phyloP scores from a whole-genome alignment of 1,140 invertebrate genomes.

The Panagrolaimus sp. region DNA sequence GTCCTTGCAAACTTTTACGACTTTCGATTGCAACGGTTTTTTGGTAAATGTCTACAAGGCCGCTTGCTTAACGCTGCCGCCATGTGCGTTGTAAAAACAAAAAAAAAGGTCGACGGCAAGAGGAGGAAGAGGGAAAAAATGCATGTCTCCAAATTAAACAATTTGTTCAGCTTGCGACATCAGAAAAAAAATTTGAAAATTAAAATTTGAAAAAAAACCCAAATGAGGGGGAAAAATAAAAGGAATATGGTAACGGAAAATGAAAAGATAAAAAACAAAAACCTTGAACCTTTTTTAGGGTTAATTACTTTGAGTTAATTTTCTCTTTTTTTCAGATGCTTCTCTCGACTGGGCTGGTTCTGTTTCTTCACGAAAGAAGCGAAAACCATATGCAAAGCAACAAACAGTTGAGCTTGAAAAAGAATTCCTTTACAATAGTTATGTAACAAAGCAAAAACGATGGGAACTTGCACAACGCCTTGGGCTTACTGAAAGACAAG shows the following conservation, averaged over 20 bases:
- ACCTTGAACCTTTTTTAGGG: background rate
- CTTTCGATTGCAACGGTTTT: slow-evolving; percentile 12
- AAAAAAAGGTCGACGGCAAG: too few relatives aligned
- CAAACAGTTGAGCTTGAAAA: slow-evolving; percentile 90
- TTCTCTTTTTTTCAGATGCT: slow-evolving; percentile 30
- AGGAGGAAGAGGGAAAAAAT: background rate
- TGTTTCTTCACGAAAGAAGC: slow-evolving; percentile 86
- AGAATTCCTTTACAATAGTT: slow-evolving; percentile 89
- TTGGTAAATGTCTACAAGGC: slow-evolving; percentile 2
- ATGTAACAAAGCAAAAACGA: slow-evolving; percentile 91
- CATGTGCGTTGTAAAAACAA: background rate
- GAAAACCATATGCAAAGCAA: slow-evolving; percentile 92
- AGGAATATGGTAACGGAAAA: background rate
- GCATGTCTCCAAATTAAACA: slow-evolving; percentile 7
- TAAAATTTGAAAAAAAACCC: slow-evolving; percentile 6
- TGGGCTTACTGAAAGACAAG: slow-evolving; percentile 86
- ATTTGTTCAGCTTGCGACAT: background rate
- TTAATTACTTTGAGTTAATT: background rate
- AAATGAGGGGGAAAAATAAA: background rate
- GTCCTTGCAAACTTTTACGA: slow-evolving; percentile 11
- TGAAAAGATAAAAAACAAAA: background rate
- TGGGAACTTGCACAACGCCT: slow-evolving; percentile 89
- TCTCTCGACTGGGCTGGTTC: slow-evolving; percentile 79
- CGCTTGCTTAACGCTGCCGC: background rate
- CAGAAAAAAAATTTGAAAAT: background rate